Evolutionary conservation across 2,888 invertebrate genomes (phyloP).

Genomic region (Pristionchus mayeri): DNA sequence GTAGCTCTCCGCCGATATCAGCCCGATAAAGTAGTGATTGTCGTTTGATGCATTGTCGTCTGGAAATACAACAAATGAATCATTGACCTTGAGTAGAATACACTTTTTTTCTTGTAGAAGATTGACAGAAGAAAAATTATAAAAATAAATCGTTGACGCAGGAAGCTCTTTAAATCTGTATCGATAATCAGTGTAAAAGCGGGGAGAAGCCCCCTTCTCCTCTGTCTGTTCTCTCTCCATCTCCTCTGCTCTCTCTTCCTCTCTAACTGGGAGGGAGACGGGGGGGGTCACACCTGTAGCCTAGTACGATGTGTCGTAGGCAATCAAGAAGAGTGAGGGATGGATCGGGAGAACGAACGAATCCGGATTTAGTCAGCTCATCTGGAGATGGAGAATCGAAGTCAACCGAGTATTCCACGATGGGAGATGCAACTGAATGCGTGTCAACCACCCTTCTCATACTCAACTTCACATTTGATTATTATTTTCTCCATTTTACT

Average conservation of each 20-base stretch:
- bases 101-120: too few species aligned
- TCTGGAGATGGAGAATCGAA: background rate
- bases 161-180: too few species aligned
- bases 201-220: background rate
- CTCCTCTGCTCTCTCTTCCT: background rate
- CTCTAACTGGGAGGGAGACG: background rate
- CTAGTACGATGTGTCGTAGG: conserved; percentile 21
- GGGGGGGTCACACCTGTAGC: background rate
- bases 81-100: too few species aligned
- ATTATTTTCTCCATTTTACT: background rate
- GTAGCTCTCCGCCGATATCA: too few species aligned
- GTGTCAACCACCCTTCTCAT: background rate
- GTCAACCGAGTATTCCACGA: background rate
- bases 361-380: too few species aligned
- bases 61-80: too few species aligned
- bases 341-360: background rate
- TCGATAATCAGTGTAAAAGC: background rate
- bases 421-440: background rate
- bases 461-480: background rate
- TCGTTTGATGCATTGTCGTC: too few species aligned
- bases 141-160: conserved; percentile 32
- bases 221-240: background rate
- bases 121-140: too few species aligned
- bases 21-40: too few species aligned
- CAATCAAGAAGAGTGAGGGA: conserved; percentile 19